A percentile compares a stretch with the other conserved stretches of the same genome.
Conservation (phyloP, 2,797 vertebrate species). For the Cebuella pygmaea region DNA sequence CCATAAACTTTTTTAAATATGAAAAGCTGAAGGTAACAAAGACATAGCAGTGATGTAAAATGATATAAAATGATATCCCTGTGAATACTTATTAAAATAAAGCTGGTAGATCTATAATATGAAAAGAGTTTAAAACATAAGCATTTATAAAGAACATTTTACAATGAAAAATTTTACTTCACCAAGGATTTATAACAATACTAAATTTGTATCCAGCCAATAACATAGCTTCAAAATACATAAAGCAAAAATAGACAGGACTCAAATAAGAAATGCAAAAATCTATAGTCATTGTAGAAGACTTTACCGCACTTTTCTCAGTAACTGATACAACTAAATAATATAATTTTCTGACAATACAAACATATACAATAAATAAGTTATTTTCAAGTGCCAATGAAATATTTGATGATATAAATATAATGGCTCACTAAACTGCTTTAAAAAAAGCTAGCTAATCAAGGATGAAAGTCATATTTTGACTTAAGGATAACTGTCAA, state of each 20-base stretch:
- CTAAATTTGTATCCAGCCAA: not conserved
- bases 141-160: not conserved
- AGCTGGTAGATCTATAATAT: not conserved
- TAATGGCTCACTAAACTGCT: not conserved
- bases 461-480: conserved; percentile 12
- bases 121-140: conserved; percentile 11
- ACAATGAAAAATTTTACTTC: not conserved
- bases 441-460: conserved; percentile 16
- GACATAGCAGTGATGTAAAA: not conserved
- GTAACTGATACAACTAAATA: not conserved
- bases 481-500: not conserved
- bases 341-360: not conserved
- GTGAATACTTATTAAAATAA: conserved; percentile 43
- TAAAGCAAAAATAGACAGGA: not conserved
- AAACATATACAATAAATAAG: not conserved
- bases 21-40: not conserved
- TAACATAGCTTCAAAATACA: not conserved
- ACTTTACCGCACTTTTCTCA: not conserved
- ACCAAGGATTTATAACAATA: not conserved
- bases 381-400: not conserved
- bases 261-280: conserved; percentile 35
- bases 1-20: not conserved
- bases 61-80: not conserved
- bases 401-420: not conserved
- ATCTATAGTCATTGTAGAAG: not conserved